Base-by-base conservation (phyloP, 2,797 vertebrate species). In the Anolis apletophallus region DNA sequence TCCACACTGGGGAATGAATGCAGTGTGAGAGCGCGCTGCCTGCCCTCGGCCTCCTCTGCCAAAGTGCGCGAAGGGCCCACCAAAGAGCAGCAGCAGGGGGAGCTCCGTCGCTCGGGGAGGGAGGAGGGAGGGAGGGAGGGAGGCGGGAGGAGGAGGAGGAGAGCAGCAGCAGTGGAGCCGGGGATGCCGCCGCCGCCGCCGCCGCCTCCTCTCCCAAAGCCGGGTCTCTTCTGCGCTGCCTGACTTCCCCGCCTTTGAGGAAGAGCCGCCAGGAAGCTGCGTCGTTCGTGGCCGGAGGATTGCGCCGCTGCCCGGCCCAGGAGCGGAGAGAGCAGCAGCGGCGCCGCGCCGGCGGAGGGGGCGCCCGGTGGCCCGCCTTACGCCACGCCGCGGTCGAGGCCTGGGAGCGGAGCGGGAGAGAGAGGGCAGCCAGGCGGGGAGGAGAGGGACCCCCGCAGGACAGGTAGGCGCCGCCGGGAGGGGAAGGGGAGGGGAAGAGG, bases 381-480 rank as follows among this genome's bases (percentile, higher is more conserved):
- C 92, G 94, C 94, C 90, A 94, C 72, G 82, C 88, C 92, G 93
- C 82, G 88, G 88, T 90, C 78, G 92, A 90, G 94, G 94, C 94
- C 94, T 94, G 94, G 91, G 86, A 88, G 86, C 68, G 40, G 26
- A 36, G 34, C 19, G 75, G 21, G 86, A 26, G 46, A 82, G 85
- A 80, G 69, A 57, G 73, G 71, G n/a, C 16, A 17, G 59, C 46
- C 21, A 50, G 54, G 46, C 21, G 17, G 17, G 5, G 19, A 59
- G 17, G 57, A 21, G 21, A n/a, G n/a, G n/a, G n/a, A 46, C 46
- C 46, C 46, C 5, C 4, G 46, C 46, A 46, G 46, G 46, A 46
- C 46, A 46, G 46, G 46, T 46, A 46, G 46, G 46, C 46, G 46
- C 46, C 46, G 46, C 46, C 46, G 46, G 46, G 46, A 8, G 46